Conservation (phyloP, 2,888 invertebrate genomes). For the Mythimna pallens region DNA sequence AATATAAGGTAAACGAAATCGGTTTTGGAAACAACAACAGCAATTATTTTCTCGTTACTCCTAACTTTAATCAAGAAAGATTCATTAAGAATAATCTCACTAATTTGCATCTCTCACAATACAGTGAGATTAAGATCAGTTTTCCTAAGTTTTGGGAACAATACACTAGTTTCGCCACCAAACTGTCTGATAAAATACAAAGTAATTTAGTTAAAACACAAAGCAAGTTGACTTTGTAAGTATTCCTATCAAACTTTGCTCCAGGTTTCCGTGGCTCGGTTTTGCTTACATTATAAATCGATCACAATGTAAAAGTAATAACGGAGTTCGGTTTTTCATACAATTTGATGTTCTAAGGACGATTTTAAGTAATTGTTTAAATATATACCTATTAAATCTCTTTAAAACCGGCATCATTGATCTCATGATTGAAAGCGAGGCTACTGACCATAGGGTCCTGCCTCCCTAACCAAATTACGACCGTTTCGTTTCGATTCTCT, state of each 20-base stretch:
- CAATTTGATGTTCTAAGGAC: background rate
- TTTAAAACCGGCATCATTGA: too few relatives aligned
- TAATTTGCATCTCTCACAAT: conserved; percentile 34
- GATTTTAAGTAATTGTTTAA: background rate
- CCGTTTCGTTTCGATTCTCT: too few relatives aligned
- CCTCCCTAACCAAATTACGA: too few relatives aligned
- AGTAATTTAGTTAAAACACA: conserved; percentile 23
- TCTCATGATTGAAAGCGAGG: too few relatives aligned
- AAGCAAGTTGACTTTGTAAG: conserved; percentile 24
- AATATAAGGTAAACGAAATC: too few relatives aligned
- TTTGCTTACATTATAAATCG: conserved; percentile 32
- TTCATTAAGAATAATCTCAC: conserved; percentile 20
- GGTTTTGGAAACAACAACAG: background rate
- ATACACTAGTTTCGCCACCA: conserved; percentile 29
- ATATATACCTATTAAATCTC: too few relatives aligned
- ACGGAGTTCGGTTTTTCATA: conserved; percentile 25
- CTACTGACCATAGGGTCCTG: too few relatives aligned
- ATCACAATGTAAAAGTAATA: conserved; percentile 45
- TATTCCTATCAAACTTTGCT: conserved; percentile 27
- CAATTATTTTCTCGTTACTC: conserved; percentile 19
- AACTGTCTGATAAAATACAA: conserved; percentile 16
- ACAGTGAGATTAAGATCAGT: conserved; percentile 18
- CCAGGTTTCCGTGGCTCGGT: background rate
- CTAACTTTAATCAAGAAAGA: background rate
- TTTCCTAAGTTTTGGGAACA: conserved; percentile 27